Percentiles rank a stretch among this genome's conserved stretches.
These are phyloP conservation scores for Apodemia hepburni DNA, from an alignment of 2,888 invertebrate genomes.

Conservation along the genomic window DNA sequence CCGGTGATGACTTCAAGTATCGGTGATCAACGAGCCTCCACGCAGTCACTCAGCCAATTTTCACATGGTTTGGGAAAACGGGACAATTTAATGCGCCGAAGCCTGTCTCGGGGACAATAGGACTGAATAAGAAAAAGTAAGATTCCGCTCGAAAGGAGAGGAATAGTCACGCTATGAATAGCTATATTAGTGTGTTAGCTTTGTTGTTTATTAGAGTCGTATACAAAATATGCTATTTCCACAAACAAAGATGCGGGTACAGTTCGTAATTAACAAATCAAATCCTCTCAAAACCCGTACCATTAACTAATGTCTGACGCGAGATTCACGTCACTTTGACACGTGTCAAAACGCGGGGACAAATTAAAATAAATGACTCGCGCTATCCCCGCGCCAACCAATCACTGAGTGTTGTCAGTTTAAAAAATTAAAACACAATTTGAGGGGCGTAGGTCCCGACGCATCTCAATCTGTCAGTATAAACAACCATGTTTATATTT, in stretches of 20 bases:
- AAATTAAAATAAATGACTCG: constrained; percentile 78
- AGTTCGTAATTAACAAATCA: constrained; percentile 8
- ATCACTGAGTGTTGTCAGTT: constrained; percentile 62
- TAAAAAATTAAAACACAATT: constrained; percentile 75
- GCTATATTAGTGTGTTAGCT: too few species aligned
- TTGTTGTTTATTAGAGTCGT: too few species aligned
- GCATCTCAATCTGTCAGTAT: constrained; percentile 64
- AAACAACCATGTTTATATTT: constrained; percentile 66
- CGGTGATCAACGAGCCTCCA: too few species aligned
- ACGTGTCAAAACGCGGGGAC: constrained; percentile 40
- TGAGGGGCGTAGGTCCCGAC: constrained; percentile 47
- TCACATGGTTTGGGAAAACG: too few species aligned
- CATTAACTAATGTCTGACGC: constrained; percentile 25
- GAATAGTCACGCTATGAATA: too few species aligned
- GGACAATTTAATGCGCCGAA: too few species aligned
- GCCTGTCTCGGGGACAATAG: too few species aligned
- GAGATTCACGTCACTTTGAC: constrained; percentile 15
- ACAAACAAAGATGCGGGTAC: not conserved
- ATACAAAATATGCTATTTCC: too few species aligned
- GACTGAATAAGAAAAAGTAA: too few species aligned
- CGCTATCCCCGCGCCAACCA: constrained; percentile 43
- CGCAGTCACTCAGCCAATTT: too few species aligned
- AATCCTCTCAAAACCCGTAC: constrained; percentile 17
- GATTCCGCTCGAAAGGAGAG: too few species aligned
- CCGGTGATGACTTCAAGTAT: too few species aligned